These are phyloP conservation scores for Trypoxylus dichotomus DNA, from an alignment of 1,140 invertebrate genomes.

Conservation along the genomic window DNA sequence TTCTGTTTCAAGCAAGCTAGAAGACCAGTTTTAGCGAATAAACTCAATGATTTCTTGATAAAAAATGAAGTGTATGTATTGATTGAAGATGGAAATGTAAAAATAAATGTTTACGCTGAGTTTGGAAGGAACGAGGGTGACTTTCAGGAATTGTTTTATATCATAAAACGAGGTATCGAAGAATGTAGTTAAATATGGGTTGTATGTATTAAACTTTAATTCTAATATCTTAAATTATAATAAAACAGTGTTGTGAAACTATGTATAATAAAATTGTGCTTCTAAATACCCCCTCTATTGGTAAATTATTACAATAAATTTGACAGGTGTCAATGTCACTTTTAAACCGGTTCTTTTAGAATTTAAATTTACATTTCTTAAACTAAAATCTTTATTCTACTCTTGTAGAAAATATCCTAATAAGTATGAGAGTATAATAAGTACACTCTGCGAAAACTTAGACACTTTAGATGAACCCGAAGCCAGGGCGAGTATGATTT, in stretches of 20 bases:
- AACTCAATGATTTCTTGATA: not conserved
- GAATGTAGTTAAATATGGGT: not conserved
- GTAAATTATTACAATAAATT: too few species aligned
- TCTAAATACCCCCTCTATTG: too few species aligned
- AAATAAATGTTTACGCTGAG: conserved; percentile 18
- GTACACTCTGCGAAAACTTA: conserved; percentile 97
- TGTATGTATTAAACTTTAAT: not conserved
- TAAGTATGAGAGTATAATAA: conserved; percentile 99
- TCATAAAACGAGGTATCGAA: not conserved
- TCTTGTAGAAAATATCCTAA: conserved; percentile 92
- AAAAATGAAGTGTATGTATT: not conserved
- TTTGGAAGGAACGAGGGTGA: conserved; percentile 22
- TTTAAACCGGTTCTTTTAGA: not conserved
- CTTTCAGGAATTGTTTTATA: not conserved
- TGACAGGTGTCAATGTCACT: too few species aligned
- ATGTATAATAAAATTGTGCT: not conserved
- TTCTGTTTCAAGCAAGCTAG: conserved; percentile 33
- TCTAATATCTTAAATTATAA: not conserved
- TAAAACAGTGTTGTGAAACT: not conserved
- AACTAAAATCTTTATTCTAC: not conserved
- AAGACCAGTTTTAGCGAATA: not conserved
- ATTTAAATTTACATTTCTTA: not conserved
- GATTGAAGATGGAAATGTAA: conserved; percentile 7
- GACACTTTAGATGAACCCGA: conserved; percentile 99
- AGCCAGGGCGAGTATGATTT: conserved; percentile 99